Percentiles rank a stretch among this genome's conserved stretches.
These are phyloP conservation scores for Phataginus tetradactyla DNA, from an alignment of 2,797 vertebrate species.

Conservation along the genomic window DNA sequence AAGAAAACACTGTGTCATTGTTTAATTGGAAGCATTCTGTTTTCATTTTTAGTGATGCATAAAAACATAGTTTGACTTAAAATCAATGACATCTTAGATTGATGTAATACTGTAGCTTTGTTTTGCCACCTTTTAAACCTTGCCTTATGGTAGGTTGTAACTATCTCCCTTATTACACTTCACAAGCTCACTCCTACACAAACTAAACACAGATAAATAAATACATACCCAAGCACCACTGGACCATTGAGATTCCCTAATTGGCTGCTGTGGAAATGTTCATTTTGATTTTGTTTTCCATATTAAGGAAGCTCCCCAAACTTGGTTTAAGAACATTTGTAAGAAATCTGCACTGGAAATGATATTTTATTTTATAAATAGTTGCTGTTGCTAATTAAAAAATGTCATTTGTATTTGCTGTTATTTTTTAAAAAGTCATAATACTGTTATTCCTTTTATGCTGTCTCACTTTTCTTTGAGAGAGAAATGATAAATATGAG, in stretches of 20 bases:
- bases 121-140: not conserved
- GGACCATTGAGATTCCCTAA: not conserved
- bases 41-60: constrained; percentile 21
- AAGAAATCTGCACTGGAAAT: not conserved
- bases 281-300: not conserved
- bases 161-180: not conserved
- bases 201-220: not conserved
- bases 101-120: not conserved
- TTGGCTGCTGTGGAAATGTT: not conserved
- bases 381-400: not conserved
- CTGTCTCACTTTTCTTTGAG: constrained; percentile 46
- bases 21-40: not conserved
- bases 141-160: not conserved
- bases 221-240: not conserved
- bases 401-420: not conserved
- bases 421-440: not conserved
- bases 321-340: constrained; percentile 22
- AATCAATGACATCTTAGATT: not conserved
- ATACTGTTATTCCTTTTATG: not conserved
- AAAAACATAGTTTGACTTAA: constrained; percentile 14
- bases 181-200: not conserved
- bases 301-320: not conserved
- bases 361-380: not conserved
- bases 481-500: constrained; percentile 52
- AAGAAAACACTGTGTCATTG: not conserved